Conservation (phyloP, 2,797 vertebrate species). For the Eidolon dupreanum region DNA sequence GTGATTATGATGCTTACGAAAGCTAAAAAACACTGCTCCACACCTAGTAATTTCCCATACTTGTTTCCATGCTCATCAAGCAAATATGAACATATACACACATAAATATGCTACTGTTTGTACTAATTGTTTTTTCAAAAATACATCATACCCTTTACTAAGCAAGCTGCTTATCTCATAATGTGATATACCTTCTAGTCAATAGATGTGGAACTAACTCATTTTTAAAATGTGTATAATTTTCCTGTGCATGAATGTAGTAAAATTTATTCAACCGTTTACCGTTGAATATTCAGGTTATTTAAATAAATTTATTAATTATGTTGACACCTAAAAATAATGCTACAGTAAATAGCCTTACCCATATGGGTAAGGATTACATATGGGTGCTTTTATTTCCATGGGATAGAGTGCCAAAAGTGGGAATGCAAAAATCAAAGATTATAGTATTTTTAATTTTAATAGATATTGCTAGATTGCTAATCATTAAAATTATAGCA, state of each 20-base stretch:
- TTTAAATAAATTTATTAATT: conserved; percentile 7
- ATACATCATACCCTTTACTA: background rate
- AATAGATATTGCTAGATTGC: background rate
- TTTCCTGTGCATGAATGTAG: background rate
- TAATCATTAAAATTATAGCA: background rate
- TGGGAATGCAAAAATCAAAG: background rate
- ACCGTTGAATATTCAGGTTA: background rate
- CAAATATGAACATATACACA: background rate
- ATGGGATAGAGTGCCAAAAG: background rate
- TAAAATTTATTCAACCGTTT: background rate
- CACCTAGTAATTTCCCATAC: background rate
- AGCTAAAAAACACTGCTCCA: background rate
- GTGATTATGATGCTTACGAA: background rate
- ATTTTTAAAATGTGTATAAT: background rate
- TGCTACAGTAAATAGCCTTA: background rate
- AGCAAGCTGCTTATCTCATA: background rate
- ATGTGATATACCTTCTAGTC: background rate
- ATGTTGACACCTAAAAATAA: background rate
- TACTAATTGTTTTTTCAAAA: background rate
- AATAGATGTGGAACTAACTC: background rate
- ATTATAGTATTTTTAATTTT: background rate
- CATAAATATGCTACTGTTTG: background rate
- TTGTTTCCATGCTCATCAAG: background rate
- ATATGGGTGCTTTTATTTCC: background rate
- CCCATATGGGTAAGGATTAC: background rate